Evolutionary conservation across 1,140 invertebrate genomes (phyloP).

Genomic region (Hylaeus anthracinus): DNA sequence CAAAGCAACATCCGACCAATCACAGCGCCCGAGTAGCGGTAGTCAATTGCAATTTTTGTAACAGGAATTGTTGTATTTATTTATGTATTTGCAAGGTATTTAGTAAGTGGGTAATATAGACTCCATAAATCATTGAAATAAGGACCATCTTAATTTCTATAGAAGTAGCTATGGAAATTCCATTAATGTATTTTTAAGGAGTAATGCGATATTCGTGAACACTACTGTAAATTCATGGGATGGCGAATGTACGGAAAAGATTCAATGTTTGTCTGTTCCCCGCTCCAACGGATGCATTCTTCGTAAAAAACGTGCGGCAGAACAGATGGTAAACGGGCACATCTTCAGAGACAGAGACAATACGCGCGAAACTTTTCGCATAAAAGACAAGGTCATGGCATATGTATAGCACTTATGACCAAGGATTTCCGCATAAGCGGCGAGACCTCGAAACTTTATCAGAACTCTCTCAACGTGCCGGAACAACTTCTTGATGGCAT

Average conservation of each 20-base stretch:
- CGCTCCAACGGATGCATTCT: neutral
- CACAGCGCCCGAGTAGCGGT: too few species aligned
- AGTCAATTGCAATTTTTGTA: too few species aligned
- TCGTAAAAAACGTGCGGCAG: neutral
- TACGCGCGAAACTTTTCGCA: neutral
- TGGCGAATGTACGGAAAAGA: neutral
- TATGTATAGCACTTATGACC: slow-evolving; percentile 8
- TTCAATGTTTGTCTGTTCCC: too few species aligned
- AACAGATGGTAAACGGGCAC: neutral
- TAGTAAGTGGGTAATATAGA: too few species aligned
- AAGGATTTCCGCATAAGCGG: slow-evolving; percentile 6
- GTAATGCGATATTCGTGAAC: too few species aligned
- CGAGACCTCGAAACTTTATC: slow-evolving; percentile 14
- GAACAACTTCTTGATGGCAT: slow-evolving; percentile 10
- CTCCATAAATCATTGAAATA: too few species aligned
- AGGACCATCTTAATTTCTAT: too few species aligned
- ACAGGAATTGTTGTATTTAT: too few species aligned
- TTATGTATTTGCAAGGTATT: too few species aligned
- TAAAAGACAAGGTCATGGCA: slow-evolving; percentile 11
- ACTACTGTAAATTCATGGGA: neutral
- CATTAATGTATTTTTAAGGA: too few species aligned
- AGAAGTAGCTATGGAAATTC: too few species aligned
- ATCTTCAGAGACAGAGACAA: neutral
- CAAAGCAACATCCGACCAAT: too few species aligned
- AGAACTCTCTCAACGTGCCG: slow-evolving; percentile 11